These are phyloP conservation scores for Alosa alosa DNA, from an alignment of 2,113 vertebrate species.

Conservation along the genomic window DNA sequence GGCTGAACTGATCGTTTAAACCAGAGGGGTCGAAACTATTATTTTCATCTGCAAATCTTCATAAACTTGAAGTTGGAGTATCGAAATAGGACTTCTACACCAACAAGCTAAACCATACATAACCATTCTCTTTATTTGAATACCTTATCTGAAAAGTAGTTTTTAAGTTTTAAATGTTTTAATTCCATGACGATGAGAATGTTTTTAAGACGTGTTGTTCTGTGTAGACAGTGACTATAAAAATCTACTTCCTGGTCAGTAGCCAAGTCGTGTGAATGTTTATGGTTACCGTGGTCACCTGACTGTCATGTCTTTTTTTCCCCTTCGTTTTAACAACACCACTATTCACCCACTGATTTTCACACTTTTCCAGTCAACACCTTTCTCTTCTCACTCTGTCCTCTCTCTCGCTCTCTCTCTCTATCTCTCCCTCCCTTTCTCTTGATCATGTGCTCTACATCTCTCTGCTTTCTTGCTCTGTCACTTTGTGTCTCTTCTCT, in stretches of 20 bases:
- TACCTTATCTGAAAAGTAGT: too few relatives aligned
- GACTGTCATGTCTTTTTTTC: not conserved
- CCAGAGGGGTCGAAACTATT: too few relatives aligned
- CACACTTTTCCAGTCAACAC: slow-evolving; percentile 51
- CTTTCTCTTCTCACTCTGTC: slow-evolving; percentile 35
- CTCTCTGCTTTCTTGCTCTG: not conserved
- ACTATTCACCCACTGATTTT: slow-evolving; percentile 4
- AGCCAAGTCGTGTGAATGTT: not conserved
- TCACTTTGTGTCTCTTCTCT: not conserved
- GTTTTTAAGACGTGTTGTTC: too few relatives aligned
- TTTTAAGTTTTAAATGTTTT: too few relatives aligned
- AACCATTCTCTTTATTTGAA: too few relatives aligned
- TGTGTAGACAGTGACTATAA: not conserved
- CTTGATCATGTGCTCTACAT: not conserved
- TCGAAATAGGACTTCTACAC: too few relatives aligned
- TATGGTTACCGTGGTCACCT: slow-evolving; percentile 5
- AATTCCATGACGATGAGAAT: too few relatives aligned
- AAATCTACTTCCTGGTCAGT: not conserved
- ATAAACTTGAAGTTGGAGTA: too few relatives aligned
- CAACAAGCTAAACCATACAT: too few relatives aligned
- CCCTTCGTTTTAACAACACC: not conserved
- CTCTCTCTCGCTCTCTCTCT: not conserved
- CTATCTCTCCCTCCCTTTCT: not conserved
- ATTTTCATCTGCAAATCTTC: too few relatives aligned
- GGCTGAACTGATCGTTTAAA: too few relatives aligned